These are phyloP conservation scores for Aurelia sp. DNA, from an alignment of 30 jellyfish, hydroid and myxozoan genomes.

Conservation along the genomic window DNA sequence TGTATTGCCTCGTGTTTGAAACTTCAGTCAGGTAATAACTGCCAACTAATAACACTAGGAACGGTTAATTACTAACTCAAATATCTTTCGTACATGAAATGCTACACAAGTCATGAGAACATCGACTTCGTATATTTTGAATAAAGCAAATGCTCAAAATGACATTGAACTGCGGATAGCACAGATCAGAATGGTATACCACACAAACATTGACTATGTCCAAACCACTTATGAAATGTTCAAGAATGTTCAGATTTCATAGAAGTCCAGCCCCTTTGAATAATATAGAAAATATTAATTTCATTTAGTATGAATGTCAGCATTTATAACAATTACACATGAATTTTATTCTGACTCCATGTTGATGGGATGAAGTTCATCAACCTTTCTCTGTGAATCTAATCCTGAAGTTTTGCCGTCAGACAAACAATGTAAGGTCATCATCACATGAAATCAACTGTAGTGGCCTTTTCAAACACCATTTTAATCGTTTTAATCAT, in stretches of 20 bases:
- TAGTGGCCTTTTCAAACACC: slow-evolving; percentile 54
- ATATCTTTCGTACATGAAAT: too few relatives aligned
- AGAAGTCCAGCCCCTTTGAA: slow-evolving; percentile 46
- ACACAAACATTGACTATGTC: too few relatives aligned
- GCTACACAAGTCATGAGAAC: too few relatives aligned
- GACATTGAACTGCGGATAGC: too few relatives aligned
- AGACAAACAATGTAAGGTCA: slow-evolving; percentile 59
- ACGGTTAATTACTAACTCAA: too few relatives aligned
- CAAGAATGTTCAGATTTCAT: slow-evolving; percentile 18
- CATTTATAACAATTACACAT: slow-evolving; percentile 62
- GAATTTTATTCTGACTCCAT: slow-evolving; percentile 63
- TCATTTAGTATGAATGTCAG: slow-evolving; percentile 38
- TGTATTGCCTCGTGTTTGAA: too few relatives aligned
- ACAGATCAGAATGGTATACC: too few relatives aligned
- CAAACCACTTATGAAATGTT: slow-evolving; percentile 23
- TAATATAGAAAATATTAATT: slow-evolving; percentile 14
- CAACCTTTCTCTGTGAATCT: slow-evolving; percentile 35
- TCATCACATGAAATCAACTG: slow-evolving; percentile 43
- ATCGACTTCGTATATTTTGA: too few relatives aligned
- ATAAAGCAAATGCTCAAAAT: too few relatives aligned
- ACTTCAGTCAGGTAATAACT: too few relatives aligned
- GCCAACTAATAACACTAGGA: too few relatives aligned
- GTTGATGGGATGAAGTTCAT: slow-evolving; percentile 70
- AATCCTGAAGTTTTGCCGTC: slow-evolving; percentile 59
- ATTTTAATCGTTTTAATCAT: slow-evolving; percentile 39